Base-by-base conservation (phyloP, 2,888 invertebrate species). In the Ormyrus thymus region DNA sequence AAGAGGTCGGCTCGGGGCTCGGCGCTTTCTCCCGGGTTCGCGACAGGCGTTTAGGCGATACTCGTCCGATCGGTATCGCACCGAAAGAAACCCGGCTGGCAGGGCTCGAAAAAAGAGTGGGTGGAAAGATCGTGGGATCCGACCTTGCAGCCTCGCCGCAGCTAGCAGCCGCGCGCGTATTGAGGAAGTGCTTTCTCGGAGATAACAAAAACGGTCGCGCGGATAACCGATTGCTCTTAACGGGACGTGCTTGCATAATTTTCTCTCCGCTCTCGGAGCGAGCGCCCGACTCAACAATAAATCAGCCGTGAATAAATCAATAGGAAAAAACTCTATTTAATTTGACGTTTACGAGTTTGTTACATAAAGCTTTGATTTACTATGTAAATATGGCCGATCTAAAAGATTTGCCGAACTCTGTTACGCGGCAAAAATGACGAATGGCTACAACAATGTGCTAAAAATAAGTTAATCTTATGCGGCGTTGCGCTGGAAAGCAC, bases 71-170 rank as follows among this genome's bases (percentile, higher is more conserved):
- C 45, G 64, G 46, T 64, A 74, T 78, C 73, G 43, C 15, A 9
- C 53, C 29, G 58, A 50, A 50, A 71, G 50, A 76, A 69, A 76
- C 59, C 59, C n/a, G 29, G 43, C n/a, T 46, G 46, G 68, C 7
- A 48, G 59, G 77, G 29, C 29, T 1, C 1, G 29, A 29, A 29
- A 29, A 29, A 29, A 29, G 29, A 4, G 29, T 29, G 78, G 78
- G 78, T 76, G 73, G 81, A 79, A 84, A 85, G 84, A 84, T 85
- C 86, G 86, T 86, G 85, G 84, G 85, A 85, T 84, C 84, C 84
- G 84, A 85, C 84, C 85, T 85, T 84, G 84, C 82, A 79, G 43
- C 0, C 48, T 7, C 7, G 10, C 4, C 83, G 82, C 80, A 83
- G 82, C 82, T 83, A 84, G 84, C 83, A 83, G 84, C 83, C 82